Evolutionary conservation across 2,888 invertebrate genomes (phyloP), one percentile per base, ranked within the genome.

Genomic region (Atherix ibis): DNA sequence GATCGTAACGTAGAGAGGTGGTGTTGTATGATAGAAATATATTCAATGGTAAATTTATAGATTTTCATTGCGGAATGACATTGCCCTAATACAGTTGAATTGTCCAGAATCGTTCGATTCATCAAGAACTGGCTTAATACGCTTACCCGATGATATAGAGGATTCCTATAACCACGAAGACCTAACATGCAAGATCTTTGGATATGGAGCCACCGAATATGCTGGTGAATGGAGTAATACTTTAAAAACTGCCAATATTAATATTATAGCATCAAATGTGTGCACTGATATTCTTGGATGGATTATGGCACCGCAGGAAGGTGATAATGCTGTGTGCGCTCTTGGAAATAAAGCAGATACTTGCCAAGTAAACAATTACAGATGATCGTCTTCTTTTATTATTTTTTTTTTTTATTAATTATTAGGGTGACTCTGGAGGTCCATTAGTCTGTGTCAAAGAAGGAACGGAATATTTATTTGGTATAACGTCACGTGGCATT

Each of bases 341-440:
- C 30, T 58, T 29, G 58, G 58, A 6, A 45, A 46, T 19, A 45
- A 46, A 28, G 52, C 56, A 39, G 59, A 59, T 37, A 51, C 56
- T 1, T 59, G 59, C 32, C 55, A 58, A 46, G 52, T 51, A 29
- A 32, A 24, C 12, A 29, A n/a, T n/a, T n/a, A n/a, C n/a, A n/a
- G n/a, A n/a, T n/a, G n/a, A n/a, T n/a, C n/a, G n/a, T n/a, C n/a
- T n/a, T n/a, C n/a, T n/a, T n/a, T n/a, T n/a, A n/a, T n/a, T n/a
- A 17, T 24, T n/a, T 25, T 31, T 27, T n/a, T 15, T 31, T 27
- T 4, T 12, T 33, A 33, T 36, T 18, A 5, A 17, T 36, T 41
- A 38, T 13, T 33, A 52, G 48, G 59, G 59, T 9, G 59, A 60
- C 37, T 58, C 58, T 12, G 59, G 59, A 3, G 58, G 58, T 12